These are phyloP conservation scores for Trichomalopsis sarcophagae DNA, from an alignment of 1,140 invertebrate genomes.

Conservation along the genomic window DNA sequence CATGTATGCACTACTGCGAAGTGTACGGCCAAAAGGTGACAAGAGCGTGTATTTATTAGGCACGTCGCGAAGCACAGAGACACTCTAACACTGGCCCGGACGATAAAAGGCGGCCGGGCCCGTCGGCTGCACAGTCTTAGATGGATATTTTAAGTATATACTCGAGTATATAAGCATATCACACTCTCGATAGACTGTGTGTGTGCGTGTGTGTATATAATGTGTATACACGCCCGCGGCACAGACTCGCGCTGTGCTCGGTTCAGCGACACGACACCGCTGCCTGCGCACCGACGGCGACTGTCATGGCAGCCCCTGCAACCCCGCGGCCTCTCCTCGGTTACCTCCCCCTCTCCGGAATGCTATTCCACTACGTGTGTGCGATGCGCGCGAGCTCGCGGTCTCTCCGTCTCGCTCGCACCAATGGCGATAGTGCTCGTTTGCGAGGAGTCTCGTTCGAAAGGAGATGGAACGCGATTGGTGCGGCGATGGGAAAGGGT, in stretches of 20 bases:
- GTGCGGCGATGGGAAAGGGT: too few relatives aligned
- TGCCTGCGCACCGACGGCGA: constrained; percentile 48
- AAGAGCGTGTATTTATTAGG: too few relatives aligned
- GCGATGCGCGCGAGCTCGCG: background rate
- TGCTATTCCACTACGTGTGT: background rate
- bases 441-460: background rate
- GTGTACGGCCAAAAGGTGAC: background rate
- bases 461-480: background rate
- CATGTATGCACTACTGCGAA: background rate
- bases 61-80: background rate
- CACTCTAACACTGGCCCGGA: background rate
- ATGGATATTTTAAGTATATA: background rate
- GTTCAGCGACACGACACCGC: constrained; percentile 21
- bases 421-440: background rate
- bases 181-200: background rate
- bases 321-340: background rate
- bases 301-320: constrained; percentile 51
- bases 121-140: background rate
- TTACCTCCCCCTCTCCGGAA: background rate
- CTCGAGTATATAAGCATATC: background rate
- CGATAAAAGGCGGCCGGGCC: background rate
- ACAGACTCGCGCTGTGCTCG: constrained; percentile 11
- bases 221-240: background rate
- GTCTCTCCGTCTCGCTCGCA: background rate
- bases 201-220: too few relatives aligned